Conservation (phyloP, 30 jellyfish, hydroid and myxozoan genomes). For the Hydra vulgaris region DNA sequence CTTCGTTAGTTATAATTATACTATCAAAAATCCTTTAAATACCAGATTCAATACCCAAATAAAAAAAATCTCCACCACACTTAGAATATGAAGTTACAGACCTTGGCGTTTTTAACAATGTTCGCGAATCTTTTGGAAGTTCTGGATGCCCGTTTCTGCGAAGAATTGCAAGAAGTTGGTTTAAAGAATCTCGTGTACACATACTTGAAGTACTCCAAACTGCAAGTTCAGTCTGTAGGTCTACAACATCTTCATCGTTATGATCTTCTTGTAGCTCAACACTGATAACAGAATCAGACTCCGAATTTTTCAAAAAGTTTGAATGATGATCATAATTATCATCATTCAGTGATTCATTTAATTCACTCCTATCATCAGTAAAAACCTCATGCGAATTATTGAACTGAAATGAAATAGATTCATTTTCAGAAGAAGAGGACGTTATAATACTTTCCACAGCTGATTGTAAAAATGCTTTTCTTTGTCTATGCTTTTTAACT, state of each 20-base stretch:
- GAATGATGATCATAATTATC: background rate
- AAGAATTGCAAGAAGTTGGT: constrained; percentile 13
- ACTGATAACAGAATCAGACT: background rate
- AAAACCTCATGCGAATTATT: background rate
- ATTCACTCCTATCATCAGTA: background rate
- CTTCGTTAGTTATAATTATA: background rate
- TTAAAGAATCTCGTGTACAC: background rate
- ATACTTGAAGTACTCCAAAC: background rate
- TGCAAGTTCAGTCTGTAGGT: background rate
- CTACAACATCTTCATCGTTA: background rate
- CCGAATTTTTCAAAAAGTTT: background rate
- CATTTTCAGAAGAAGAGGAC: background rate
- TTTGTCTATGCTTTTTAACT: background rate
- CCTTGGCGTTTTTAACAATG: constrained; percentile 3
- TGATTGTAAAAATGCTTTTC: background rate
- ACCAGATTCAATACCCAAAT: constrained; percentile 20
- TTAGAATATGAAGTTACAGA: background rate
- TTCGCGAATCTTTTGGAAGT: constrained; percentile 28
- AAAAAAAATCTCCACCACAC: constrained; percentile 24
- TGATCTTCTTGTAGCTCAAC: background rate
- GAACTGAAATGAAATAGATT: background rate
- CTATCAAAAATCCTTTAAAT: background rate
- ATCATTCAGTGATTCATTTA: background rate
- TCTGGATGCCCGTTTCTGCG: constrained; percentile 13
- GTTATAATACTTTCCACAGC: background rate